These are phyloP conservation scores for Mixornis gularis DNA, from an alignment of 2,113 vertebrate species.

Conservation along the genomic window DNA sequence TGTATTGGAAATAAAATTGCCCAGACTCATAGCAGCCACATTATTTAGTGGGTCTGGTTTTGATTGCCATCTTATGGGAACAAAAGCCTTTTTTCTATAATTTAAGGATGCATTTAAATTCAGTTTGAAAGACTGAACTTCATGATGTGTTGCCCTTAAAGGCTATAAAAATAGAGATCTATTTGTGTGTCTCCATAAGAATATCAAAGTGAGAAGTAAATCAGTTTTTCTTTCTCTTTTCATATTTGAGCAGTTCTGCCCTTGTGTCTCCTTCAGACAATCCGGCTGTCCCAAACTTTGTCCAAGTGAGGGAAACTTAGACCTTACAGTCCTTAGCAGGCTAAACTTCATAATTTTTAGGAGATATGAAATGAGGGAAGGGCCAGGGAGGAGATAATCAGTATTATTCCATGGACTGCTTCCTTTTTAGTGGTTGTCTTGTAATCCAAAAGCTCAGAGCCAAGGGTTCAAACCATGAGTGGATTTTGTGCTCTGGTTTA, in stretches of 20 bases:
- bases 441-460: background rate
- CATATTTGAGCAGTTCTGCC: background rate
- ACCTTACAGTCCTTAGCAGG: background rate
- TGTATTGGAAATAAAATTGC: slow-evolving; percentile 5
- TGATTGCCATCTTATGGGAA: slow-evolving; percentile 12
- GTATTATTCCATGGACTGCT: background rate
- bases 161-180: slow-evolving; percentile 8
- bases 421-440: background rate
- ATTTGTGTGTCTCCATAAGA: background rate
- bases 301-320: background rate
- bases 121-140: slow-evolving; percentile 26
- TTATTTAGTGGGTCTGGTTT: slow-evolving; percentile 11
- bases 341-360: background rate
- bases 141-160: background rate
- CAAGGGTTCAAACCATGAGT: no score
- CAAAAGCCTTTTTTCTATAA: slow-evolving; percentile 22
- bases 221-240: background rate
- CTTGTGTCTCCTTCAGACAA: background rate
- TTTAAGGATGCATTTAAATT: slow-evolving; percentile 35
- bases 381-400: background rate
- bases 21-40: background rate
- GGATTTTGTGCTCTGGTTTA: background rate
- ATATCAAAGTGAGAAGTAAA: background rate
- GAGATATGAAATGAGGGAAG: background rate
- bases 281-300: background rate